phyloP scores from a whole-genome alignment of 23 tunicate genomes.

The Corella eumyota region DNA sequence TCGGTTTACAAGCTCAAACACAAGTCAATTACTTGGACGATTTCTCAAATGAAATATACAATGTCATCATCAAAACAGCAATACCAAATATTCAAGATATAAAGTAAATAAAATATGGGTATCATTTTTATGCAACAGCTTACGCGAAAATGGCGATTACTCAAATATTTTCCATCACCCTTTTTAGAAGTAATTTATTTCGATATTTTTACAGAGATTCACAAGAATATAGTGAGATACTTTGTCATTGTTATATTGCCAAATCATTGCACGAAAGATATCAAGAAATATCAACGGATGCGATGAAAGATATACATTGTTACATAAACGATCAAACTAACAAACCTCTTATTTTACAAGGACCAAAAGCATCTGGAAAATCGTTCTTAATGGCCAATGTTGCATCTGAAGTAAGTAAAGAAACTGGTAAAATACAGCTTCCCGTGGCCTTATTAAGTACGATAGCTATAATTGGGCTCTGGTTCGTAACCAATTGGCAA shows the following conservation, averaged over 20 bases:
- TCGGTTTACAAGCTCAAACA: conserved; percentile 18
- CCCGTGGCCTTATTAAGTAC: no score
- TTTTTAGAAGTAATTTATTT: neutral
- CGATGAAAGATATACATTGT: neutral
- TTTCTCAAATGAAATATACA: conserved; percentile 13
- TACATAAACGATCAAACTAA: conserved; percentile 2
- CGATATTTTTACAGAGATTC: neutral
- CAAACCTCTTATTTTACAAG: conserved; percentile 9
- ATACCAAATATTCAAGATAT: neutral
- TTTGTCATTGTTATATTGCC: conserved; percentile 23
- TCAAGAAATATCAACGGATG: neutral
- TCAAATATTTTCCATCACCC: neutral
- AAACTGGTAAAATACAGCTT: no score
- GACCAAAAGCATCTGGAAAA: conserved; percentile 23
- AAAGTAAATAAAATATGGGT: no score
- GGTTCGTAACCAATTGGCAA: no score
- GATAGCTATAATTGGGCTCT: no score
- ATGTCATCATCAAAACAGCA: conserved; percentile 11
- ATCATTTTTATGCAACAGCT: no score
- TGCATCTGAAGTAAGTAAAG: conserved; percentile 21
- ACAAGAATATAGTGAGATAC: neutral
- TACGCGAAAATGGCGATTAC: no score
- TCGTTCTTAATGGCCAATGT: conserved; percentile 10
- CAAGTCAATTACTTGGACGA: conserved; percentile 24
- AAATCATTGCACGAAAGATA: conserved; percentile 1